A percentile compares a stretch with the other conserved stretches of the same genome.
Evolutionary conservation across 2,888 invertebrate genomes (phyloP).

Genomic region (Perizoma flavofasciatum): DNA sequence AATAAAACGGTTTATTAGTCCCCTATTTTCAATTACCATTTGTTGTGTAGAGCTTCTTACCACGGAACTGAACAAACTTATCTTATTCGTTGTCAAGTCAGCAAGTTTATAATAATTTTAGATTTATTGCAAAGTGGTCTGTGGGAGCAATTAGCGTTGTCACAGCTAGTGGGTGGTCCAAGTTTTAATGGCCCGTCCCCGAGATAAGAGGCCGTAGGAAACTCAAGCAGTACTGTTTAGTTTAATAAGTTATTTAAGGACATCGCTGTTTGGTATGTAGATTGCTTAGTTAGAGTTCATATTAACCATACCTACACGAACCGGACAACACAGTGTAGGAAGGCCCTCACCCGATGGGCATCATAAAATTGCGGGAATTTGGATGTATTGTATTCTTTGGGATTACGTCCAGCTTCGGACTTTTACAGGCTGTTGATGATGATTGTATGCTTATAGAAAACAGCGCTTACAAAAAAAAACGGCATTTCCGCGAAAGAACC

Average conservation of each 20-base stretch:
- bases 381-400: too few relatives aligned
- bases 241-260: conserved; percentile 17
- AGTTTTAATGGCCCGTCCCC: conserved; percentile 59
- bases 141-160: conserved; percentile 61
- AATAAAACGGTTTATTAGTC: too few relatives aligned
- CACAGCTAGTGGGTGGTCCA: conserved; percentile 54
- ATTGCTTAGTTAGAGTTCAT: conserved; percentile 20
- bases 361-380: too few relatives aligned
- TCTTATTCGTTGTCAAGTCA: background rate
- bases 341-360: too few relatives aligned
- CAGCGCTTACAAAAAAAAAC: too few relatives aligned
- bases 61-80: background rate
- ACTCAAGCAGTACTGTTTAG: conserved; percentile 51
- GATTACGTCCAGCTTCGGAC: too few relatives aligned
- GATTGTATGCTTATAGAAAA: too few relatives aligned
- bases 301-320: too few relatives aligned
- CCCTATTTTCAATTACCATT: too few relatives aligned
- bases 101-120: conserved; percentile 1
- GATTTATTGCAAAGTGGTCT: conserved; percentile 46
- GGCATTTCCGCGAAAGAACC: too few relatives aligned
- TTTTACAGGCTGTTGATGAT: too few relatives aligned
- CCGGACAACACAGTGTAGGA: too few relatives aligned
- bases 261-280: conserved; percentile 10
- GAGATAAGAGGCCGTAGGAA: conserved; percentile 56
- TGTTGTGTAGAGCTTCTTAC: background rate